Conservation (phyloP, 1,140 invertebrate species). For the Cydia amplana region DNA sequence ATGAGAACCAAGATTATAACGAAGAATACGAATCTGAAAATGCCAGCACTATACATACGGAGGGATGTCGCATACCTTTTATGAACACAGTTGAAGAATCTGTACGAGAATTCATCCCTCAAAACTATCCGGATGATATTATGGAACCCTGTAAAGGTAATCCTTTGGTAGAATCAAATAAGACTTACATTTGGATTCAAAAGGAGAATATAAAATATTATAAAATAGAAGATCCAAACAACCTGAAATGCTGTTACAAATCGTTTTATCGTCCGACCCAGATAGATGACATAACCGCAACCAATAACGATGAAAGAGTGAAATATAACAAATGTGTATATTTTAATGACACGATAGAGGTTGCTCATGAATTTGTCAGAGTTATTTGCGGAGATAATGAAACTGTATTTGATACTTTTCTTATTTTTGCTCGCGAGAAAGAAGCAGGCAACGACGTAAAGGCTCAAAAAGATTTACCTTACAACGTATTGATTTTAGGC, state of each 20-base stretch:
- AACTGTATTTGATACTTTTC: slow-evolving; percentile 63
- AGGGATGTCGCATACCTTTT: slow-evolving; percentile 17
- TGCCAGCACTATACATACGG: neutral
- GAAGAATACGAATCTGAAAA: neutral
- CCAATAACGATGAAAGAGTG: neutral
- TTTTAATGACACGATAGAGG: slow-evolving; percentile 11
- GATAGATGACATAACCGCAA: slow-evolving; percentile 13
- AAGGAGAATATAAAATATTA: slow-evolving; percentile 6
- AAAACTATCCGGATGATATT: neutral
- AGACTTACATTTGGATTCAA: slow-evolving; percentile 12
- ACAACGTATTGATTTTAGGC: slow-evolving; percentile 88
- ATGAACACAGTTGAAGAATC: slow-evolving; percentile 4
- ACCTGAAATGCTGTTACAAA: slow-evolving; percentile 19
- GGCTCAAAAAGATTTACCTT: slow-evolving; percentile 42
- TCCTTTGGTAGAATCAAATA: slow-evolving; percentile 16
- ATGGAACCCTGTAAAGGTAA: slow-evolving; percentile 3
- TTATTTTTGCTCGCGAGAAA: slow-evolving; percentile 81
- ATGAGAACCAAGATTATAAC: neutral
- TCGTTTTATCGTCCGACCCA: slow-evolving; percentile 1
- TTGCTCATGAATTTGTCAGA: slow-evolving; percentile 19
- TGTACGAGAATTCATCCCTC: neutral
- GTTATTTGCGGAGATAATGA: slow-evolving; percentile 6
- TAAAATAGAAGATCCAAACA: neutral
- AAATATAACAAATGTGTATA: slow-evolving; percentile 13
- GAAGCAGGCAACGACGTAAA: slow-evolving; percentile 28